These are phyloP conservation scores for Lutjanus erythropterus DNA, from an alignment of 2,113 vertebrate species.

Conservation along the genomic window DNA sequence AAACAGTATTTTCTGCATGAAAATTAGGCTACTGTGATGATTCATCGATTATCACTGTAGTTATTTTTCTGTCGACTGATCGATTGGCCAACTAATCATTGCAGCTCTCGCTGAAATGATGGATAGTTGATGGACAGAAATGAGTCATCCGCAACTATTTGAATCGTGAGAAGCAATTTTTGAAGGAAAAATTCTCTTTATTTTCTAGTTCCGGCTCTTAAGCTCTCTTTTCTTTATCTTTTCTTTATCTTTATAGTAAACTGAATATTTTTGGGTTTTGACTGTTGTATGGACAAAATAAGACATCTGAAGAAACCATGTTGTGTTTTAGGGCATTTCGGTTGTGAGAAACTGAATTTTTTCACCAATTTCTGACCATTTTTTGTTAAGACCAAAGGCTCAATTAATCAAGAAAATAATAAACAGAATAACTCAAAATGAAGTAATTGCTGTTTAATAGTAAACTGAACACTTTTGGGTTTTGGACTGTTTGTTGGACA, in stretches of 20 bases:
- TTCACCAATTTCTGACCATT: neutral
- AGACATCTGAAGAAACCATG: neutral
- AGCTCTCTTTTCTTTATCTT: neutral
- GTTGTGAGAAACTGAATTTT: neutral
- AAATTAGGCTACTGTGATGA: too few species aligned
- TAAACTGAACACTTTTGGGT: neutral
- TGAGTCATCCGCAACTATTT: too few species aligned
- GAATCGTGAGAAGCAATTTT: too few species aligned
- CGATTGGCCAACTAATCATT: too few species aligned
- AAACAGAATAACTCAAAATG: too few species aligned
- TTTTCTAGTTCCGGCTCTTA: neutral
- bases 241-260: neutral
- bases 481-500: neutral
- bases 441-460: neutral
- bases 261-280: neutral
- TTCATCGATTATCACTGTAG: too few species aligned
- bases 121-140: neutral
- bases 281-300: neutral
- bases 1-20: too few species aligned
- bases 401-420: neutral
- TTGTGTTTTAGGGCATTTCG: too few species aligned
- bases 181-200: accelerated
- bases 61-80: too few species aligned
- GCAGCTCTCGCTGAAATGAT: too few species aligned
- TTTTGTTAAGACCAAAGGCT: neutral